phyloP scores from a whole-genome alignment of 2,797 vertebrate genomes.

The Manis crassicaudata region DNA sequence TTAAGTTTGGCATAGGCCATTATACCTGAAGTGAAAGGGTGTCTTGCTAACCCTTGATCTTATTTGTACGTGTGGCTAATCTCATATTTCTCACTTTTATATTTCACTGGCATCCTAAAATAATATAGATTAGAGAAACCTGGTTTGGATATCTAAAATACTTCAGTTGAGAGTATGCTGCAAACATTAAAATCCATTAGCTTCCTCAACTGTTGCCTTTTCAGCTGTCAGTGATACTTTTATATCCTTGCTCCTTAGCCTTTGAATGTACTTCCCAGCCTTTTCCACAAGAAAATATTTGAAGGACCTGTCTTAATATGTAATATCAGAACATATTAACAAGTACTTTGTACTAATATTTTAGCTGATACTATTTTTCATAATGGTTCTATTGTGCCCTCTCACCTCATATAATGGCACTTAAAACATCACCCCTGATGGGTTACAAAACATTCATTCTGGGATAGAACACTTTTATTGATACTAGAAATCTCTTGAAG shows the following conservation, averaged over 20 bases:
- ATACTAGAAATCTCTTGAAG: neutral
- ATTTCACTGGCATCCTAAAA: constrained; percentile 25
- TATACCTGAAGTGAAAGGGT: constrained; percentile 10
- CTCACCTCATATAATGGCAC: neutral
- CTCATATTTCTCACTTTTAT: constrained; percentile 31
- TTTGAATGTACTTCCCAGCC: neutral
- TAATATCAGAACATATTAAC: neutral
- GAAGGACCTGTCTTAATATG: constrained; percentile 22
- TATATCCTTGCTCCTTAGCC: neutral
- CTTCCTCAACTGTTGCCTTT: constrained; percentile 1
- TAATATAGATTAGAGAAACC: constrained; percentile 19
- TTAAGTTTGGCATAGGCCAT: neutral
- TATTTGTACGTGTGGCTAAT: constrained; percentile 24
- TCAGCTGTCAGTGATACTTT: neutral
- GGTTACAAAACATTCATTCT: constrained; percentile 46
- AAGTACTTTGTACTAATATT: neutral
- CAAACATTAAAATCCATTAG: constrained; percentile 53
- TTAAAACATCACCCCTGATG: constrained; percentile 6
- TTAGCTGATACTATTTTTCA: constrained; percentile 33
- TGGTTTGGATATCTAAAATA: neutral
- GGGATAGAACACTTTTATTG: constrained; percentile 23
- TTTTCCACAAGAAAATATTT: constrained; percentile 17
- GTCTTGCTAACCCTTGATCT: neutral
- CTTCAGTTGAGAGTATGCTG: neutral
- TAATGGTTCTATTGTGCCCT: neutral